A percentile compares a stretch with the other conserved stretches of the same genome.
Evolutionary conservation across 2,113 vertebrate species (phyloP).

Genomic region (Paralichthys olivaceus): DNA sequence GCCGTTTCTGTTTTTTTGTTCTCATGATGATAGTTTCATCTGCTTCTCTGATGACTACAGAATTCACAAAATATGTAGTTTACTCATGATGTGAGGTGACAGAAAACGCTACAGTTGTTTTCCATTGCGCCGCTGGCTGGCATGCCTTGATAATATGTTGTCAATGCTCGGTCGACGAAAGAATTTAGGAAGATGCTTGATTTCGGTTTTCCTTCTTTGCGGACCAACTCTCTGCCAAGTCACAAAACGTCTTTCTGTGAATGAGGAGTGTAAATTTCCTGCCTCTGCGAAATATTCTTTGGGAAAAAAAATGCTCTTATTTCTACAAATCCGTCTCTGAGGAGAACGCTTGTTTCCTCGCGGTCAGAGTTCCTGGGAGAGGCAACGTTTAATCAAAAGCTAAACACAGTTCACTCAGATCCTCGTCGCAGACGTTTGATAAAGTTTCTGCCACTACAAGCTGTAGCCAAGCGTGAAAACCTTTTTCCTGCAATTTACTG

Average conservation of each 20-base stretch:
- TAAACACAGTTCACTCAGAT: slow-evolving; percentile 53
- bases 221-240: slow-evolving; percentile 30
- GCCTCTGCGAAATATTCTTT: slow-evolving; percentile 40
- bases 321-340: slow-evolving; percentile 43
- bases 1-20: background rate
- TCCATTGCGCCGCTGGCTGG: slow-evolving; percentile 34
- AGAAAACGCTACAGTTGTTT: slow-evolving; percentile 45
- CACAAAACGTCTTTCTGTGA: slow-evolving; percentile 11
- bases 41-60: slow-evolving; percentile 12
- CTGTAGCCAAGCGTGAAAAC: slow-evolving; percentile 74
- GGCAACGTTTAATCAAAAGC: slow-evolving; percentile 63
- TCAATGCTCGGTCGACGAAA: slow-evolving; percentile 39
- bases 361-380: slow-evolving; percentile 43
- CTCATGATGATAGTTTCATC: background rate
- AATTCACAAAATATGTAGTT: slow-evolving; percentile 31
- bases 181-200: slow-evolving; percentile 39
- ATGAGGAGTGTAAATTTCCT: slow-evolving; percentile 35
- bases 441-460: slow-evolving; percentile 71
- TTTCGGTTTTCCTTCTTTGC: slow-evolving; percentile 44
- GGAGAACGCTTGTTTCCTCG: slow-evolving; percentile 32
- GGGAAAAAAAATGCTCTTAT: slow-evolving; percentile 38
- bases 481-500: slow-evolving; percentile 79
- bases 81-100: slow-evolving; percentile 31
- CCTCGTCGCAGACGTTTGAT: slow-evolving; percentile 68
- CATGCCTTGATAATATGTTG: slow-evolving; percentile 50